Evolutionary conservation across 1,140 invertebrate species (phyloP).

Genomic region (Drosophila orosa): DNA sequence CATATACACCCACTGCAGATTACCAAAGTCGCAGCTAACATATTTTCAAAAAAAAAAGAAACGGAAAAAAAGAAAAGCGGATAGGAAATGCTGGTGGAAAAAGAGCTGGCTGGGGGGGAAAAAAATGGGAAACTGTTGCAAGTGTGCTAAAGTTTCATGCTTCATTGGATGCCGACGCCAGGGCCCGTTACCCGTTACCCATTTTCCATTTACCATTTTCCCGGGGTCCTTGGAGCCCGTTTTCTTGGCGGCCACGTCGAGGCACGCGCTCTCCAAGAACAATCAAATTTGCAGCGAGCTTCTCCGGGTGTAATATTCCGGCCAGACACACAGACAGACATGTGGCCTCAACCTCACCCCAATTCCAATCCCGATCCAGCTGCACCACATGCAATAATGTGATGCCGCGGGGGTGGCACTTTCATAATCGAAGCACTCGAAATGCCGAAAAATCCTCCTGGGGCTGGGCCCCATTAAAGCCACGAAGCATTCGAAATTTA

Average conservation of each 20-base stretch:
- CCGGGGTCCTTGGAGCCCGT: slow-evolving; percentile 40
- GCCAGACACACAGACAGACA: slow-evolving; percentile 35
- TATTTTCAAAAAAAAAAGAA: slow-evolving; percentile 55
- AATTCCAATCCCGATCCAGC: not conserved
- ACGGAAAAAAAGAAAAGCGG: slow-evolving; percentile 20
- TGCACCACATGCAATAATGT: slow-evolving; percentile 40
- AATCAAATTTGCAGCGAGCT: slow-evolving; percentile 78
- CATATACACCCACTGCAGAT: slow-evolving; percentile 56
- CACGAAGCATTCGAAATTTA: slow-evolving; percentile 67
- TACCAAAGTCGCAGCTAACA: slow-evolving; percentile 79
- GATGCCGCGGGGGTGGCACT: slow-evolving; percentile 41
- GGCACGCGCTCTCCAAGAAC: slow-evolving; percentile 66
- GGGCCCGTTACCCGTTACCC: slow-evolving; percentile 26
- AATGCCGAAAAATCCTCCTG: slow-evolving; percentile 22
- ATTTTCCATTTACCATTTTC: slow-evolving; percentile 11
- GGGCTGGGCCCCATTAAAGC: slow-evolving; percentile 60
- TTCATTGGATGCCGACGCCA: slow-evolving; percentile 71
- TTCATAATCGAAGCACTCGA: slow-evolving; percentile 74
- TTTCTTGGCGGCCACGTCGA: slow-evolving; percentile 49
- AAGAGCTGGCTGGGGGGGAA: slow-evolving; percentile 5
- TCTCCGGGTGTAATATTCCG: slow-evolving; percentile 63
- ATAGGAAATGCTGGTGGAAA: slow-evolving; percentile 57
- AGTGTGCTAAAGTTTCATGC: slow-evolving; percentile 81
- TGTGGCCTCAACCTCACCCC: slow-evolving; percentile 4
- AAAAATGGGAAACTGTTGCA: slow-evolving; percentile 67